Evolutionary conservation across 2,888 invertebrate genomes (phyloP), one percentile per base, ranked within the genome.

Genomic region (Drosophila quinaria): DNA sequence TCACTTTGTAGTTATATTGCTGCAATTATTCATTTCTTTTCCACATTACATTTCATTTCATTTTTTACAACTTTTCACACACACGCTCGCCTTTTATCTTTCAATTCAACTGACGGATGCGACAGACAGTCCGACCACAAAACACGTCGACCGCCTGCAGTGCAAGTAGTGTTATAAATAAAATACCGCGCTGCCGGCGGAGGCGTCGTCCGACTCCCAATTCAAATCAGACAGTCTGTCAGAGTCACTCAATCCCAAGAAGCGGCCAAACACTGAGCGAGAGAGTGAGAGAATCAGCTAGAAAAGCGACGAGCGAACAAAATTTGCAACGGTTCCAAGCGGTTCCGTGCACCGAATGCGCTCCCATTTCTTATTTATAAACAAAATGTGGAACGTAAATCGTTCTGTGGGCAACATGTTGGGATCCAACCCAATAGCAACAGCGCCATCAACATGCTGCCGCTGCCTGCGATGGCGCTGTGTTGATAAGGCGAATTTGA

Each of bases 271-370:
- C 17, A 13, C 35, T 33, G 55, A 55, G 67, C n/a, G 61, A 61
- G 68, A 78, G 70, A 50, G 47, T 39, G 46, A 52, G 59, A 46
- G 58, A 50, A 33, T 10, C 62, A n/a, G 35, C 47, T 25, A 42
- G 9, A 15, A 29, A 41, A 33, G 33, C 31, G 17, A 49, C 42
- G 55, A 62, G 62, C 58, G 39, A 54, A 51, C 35, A 29, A 46
- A 74, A 76, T 87, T 89, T 86, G 87, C 89, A 86, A 78, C 78
- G 83, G 89, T 90, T 90, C 91, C 90, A 91, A 89, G 79, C 91
- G 84, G 90, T 90, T 90, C 91, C 91, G 87, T 87, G 90, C 87
- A 91, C 90, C 80, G 70, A 76, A 74, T 75, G 74, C 75, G 82
- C 83, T 85, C 78, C 77, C 75, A 85, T 81, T 88, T 87, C 78